Conservation (phyloP, 2,888 invertebrate genomes). For the Temnothorax ravouxi region DNA sequence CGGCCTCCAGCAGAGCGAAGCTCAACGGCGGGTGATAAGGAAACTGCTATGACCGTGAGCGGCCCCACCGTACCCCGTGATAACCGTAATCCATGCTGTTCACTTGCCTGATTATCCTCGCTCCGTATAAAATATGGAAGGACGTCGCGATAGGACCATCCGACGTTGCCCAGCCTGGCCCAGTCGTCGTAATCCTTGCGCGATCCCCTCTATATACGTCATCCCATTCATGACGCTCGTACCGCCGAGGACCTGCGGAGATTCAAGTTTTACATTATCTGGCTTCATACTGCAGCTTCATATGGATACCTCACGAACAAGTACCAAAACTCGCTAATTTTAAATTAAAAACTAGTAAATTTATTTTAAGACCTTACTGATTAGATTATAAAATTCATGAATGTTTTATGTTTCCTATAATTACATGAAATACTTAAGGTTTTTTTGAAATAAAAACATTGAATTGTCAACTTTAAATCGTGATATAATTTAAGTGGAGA, state of each 20-base stretch:
- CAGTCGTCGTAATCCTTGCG: conserved; percentile 95
- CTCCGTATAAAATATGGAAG: conserved; percentile 96
- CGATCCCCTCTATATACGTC: conserved; percentile 97
- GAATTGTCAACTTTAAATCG: neutral
- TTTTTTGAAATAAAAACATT: neutral
- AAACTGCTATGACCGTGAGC: conserved; percentile 92
- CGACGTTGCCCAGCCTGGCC: conserved; percentile 94
- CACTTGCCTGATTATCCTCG: conserved; percentile 92
- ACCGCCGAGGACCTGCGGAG: conserved; percentile 92
- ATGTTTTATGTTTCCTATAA: too few relatives aligned
- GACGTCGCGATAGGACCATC: conserved; percentile 96
- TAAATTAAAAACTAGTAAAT: neutral
- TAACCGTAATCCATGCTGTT: conserved; percentile 92
- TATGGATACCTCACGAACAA: neutral
- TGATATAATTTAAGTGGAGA: neutral
- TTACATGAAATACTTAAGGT: neutral
- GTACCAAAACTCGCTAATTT: neutral
- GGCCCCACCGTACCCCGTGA: conserved; percentile 93
- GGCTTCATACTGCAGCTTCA: neutral
- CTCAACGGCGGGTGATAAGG: conserved; percentile 95
- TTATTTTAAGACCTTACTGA: neutral
- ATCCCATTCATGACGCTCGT: conserved; percentile 98
- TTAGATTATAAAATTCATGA: neutral
- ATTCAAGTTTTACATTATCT: neutral
- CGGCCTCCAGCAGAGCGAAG: conserved; percentile 92